A percentile compares a stretch with the other conserved stretches of the same genome.
phyloP scores from a whole-genome alignment of 2,888 invertebrate genomes.

The Megamerina dolium region DNA sequence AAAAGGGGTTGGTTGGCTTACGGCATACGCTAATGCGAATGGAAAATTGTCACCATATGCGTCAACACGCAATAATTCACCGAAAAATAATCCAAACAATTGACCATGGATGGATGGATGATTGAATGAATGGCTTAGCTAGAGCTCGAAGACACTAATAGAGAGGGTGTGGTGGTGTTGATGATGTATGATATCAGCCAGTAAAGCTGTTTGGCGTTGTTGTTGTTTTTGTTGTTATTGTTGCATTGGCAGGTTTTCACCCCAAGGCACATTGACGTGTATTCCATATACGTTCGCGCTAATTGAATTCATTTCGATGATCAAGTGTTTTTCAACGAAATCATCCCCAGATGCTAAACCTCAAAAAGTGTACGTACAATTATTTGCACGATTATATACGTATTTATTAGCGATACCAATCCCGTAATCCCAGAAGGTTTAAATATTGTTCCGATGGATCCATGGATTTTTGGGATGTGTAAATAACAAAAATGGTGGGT shows the following conservation, averaged over 20 bases:
- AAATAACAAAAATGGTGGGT: too few species aligned
- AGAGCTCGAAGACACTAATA: constrained; percentile 26
- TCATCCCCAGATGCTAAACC: constrained; percentile 36
- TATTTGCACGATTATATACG: too few species aligned
- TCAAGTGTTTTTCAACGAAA: constrained; percentile 38
- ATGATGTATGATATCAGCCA: constrained; percentile 2
- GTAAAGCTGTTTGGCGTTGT: constrained; percentile 1
- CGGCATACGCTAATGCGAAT: constrained; percentile 16
- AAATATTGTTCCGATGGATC: too few species aligned
- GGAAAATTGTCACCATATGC: constrained; percentile 50
- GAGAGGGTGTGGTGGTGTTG: constrained; percentile 31
- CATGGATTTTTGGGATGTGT: too few species aligned
- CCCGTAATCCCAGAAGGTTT: too few species aligned
- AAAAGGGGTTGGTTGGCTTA: too few species aligned
- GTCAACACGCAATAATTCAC: constrained; percentile 51
- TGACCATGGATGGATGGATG: constrained; percentile 35
- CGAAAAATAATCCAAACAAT: constrained; percentile 49
- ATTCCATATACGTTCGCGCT: too few species aligned
- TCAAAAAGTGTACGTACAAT: too few species aligned
- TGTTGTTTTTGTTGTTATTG: constrained; percentile 2
- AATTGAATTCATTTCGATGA: constrained; percentile 41
- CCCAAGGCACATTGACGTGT: too few species aligned
- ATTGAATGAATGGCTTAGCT: not conserved
- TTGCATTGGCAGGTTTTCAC: constrained; percentile 6
- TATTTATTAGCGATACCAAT: too few species aligned